Base-by-base conservation (phyloP, 2,888 invertebrate species). In the Nowickia ferox region DNA sequence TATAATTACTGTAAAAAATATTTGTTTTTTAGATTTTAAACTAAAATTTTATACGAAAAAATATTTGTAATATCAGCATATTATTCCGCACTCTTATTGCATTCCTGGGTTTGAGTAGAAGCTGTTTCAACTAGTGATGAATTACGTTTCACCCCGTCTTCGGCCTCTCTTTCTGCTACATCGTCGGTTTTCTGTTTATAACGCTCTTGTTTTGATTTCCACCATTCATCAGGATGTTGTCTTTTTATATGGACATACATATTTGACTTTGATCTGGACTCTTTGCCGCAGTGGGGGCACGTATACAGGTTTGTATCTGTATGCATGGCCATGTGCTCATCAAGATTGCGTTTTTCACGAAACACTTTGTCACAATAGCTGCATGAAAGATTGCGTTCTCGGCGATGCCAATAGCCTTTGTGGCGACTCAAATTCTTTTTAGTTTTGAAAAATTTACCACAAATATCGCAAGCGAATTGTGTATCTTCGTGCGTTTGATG, bases 231-330 rank as follows among this genome's bases (percentile, higher is more conserved):
- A 22, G 90, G 89, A 84, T 91, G 91, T 71, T 90, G 89, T 46
- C 91, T 90, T 85, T 91, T 91, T n/a, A 91, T 89, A 59, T 91
- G 91, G 59, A 90, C 91, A 87, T 91, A 91, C 91, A 91, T 91
- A 85, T 91, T 91, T n/a, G 91, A 90, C 63, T 89, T 91, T 19
- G 91, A 91, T 22, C 91, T 90, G 48, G 90, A 91, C 69, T 91
- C 91, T 42, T 91, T 91, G 77, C 90, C 88, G 61, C 91, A 91
- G 68, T 91, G 91, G 51, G 91, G 89, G 88, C 91, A 91, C 77
- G 89, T 89, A 82, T 91, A 91, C 38, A 91, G 88, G 80, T 90
- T 91, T 13, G 89, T 90, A 71, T 91, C 91, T 40, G 91, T 91
- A 72, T 91, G 91, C 46, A 90, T 91, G 63, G 91, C 91, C 88